A percentile compares a stretch with the other conserved stretches of the same genome.
Conservation (phyloP, 1,140 invertebrate species). For the Drosophila chauvacae region DNA sequence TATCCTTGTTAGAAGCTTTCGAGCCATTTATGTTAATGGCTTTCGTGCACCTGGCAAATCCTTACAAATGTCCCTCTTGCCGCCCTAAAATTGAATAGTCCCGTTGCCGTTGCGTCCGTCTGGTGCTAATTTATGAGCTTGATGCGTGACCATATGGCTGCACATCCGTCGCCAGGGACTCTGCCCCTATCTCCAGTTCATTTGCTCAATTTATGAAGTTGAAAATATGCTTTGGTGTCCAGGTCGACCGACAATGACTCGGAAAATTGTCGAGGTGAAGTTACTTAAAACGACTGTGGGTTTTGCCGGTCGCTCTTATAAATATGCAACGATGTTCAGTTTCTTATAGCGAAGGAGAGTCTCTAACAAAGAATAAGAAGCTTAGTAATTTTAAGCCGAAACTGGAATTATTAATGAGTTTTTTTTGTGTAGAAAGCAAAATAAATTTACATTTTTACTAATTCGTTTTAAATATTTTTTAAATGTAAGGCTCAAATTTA, state of each 20-base stretch:
- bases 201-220: slow-evolving; percentile 52
- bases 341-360: neutral
- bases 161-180: slow-evolving; percentile 29
- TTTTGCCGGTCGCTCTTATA: slow-evolving; percentile 47
- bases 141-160: slow-evolving; percentile 75
- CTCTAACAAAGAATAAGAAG: neutral
- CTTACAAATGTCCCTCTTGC: slow-evolving; percentile 46
- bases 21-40: slow-evolving; percentile 51
- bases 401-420: neutral
- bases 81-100: slow-evolving; percentile 43
- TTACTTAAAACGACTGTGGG: slow-evolving; percentile 52
- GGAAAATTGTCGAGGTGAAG: slow-evolving; percentile 39
- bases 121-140: slow-evolving; percentile 66
- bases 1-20: slow-evolving; percentile 44
- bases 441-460: neutral
- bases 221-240: slow-evolving; percentile 45
- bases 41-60: slow-evolving; percentile 52
- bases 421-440: neutral
- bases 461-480: no score
- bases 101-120: slow-evolving; percentile 19
- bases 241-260: slow-evolving; percentile 58
- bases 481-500: no score
- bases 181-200: slow-evolving; percentile 19
- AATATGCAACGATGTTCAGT: slow-evolving; percentile 66
- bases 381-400: neutral